phyloP scores from a whole-genome alignment of 2,797 vertebrate species.

The Danionella dracula region DNA sequence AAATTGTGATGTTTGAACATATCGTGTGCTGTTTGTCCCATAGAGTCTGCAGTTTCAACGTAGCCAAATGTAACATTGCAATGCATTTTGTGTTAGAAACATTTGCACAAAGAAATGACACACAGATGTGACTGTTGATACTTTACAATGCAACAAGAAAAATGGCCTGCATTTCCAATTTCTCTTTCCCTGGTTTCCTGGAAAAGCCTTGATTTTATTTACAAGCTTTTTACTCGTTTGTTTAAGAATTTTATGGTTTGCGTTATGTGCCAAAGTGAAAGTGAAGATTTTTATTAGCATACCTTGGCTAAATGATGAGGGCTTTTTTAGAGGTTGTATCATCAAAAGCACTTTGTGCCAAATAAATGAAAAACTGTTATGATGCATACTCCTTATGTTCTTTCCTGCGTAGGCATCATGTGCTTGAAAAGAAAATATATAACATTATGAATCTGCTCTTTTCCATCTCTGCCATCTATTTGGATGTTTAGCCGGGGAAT shows the following conservation, averaged over 20 bases:
- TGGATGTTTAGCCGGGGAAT: constrained; percentile 16
- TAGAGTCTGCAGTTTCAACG: background rate
- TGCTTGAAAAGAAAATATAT: constrained; percentile 29
- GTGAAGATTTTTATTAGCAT: constrained; percentile 5
- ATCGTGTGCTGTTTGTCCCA: background rate
- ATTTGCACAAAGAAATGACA: background rate
- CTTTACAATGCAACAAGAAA: background rate
- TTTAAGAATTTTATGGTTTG: background rate
- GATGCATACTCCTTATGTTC: constrained; percentile 32
- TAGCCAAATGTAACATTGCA: background rate
- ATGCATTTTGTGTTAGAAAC: background rate
- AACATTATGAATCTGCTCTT: background rate
- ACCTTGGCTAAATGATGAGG: constrained; percentile 1
- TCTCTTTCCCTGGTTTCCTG: background rate
- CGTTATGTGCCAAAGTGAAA: background rate
- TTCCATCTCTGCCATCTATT: background rate
- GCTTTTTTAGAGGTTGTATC: constrained; percentile 57
- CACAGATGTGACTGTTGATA: background rate
- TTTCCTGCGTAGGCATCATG: constrained; percentile 33
- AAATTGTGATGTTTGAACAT: constrained; percentile 32
- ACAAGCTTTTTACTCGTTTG: background rate
- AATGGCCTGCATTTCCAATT: background rate
- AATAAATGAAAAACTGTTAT: constrained; percentile 62
- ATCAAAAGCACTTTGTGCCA: constrained; percentile 70
- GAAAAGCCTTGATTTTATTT: background rate